phyloP scores from a whole-genome alignment of 2,113 vertebrate genomes.

The Semnornis frantzii region DNA sequence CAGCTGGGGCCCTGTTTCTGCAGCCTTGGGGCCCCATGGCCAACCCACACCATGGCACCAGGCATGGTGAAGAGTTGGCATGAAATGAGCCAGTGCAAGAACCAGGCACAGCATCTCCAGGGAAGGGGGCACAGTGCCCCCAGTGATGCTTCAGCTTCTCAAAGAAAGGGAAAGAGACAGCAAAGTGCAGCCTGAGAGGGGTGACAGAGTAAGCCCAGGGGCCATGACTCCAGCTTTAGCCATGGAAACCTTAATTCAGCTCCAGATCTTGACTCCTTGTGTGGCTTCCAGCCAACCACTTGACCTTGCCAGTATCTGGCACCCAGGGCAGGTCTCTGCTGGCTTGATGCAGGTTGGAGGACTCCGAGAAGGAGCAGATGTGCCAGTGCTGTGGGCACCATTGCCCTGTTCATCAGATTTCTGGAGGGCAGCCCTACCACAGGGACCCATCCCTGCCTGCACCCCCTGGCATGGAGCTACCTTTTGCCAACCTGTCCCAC shows the following conservation, averaged over 20 bases:
- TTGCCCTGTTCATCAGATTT: neutral
- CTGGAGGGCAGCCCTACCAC: neutral
- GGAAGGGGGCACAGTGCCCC: neutral
- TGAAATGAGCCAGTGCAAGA: accelerated
- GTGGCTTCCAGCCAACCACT: neutral
- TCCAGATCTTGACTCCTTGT: neutral
- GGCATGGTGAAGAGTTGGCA: accelerated
- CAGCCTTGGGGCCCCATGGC: accelerated
- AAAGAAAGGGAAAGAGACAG: accelerated
- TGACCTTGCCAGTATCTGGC: neutral
- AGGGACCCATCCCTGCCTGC: neutral
- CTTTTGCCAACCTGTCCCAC: neutral
- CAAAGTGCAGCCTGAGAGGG: too few relatives aligned
- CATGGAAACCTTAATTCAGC: neutral
- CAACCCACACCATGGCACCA: neutral
- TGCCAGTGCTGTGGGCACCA: neutral
- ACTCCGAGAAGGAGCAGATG: neutral
- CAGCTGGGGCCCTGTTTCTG: neutral
- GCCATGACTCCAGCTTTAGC: neutral
- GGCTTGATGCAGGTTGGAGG: neutral
- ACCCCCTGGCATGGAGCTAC: accelerated
- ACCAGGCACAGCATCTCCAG: neutral
- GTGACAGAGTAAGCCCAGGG: neutral
- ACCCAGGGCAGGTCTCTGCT: neutral
- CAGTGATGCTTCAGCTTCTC: neutral